These are phyloP conservation scores for Penelope pileata DNA, from an alignment of 2,113 vertebrate genomes.

Conservation along the genomic window DNA sequence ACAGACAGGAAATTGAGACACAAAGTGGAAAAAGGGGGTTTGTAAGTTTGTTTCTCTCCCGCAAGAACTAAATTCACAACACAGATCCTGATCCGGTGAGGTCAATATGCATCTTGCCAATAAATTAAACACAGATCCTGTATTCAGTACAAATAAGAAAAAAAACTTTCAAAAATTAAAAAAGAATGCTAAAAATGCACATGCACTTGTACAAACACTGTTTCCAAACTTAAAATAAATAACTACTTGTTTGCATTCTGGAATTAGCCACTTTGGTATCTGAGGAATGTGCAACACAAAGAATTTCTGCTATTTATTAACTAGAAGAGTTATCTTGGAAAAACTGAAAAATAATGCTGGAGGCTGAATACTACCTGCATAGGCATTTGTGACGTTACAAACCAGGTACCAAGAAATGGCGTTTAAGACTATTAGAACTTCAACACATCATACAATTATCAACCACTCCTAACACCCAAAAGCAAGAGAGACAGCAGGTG, in stretches of 20 bases:
- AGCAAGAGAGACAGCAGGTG: neutral
- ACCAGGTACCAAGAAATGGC: neutral
- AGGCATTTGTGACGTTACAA: neutral
- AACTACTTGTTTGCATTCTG: slow-evolving; percentile 29
- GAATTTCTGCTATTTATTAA: slow-evolving; percentile 54
- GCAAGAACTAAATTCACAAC: neutral
- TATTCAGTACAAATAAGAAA: neutral
- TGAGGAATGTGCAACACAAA: slow-evolving; percentile 24
- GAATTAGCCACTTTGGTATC: slow-evolving; percentile 32
- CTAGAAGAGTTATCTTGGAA: neutral
- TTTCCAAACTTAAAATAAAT: slow-evolving; percentile 44
- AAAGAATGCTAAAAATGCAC: slow-evolving; percentile 1
- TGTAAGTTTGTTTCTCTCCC: neutral
- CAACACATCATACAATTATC: neutral
- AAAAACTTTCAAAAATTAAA: neutral
- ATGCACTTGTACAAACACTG: slow-evolving; percentile 18
- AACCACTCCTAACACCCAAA: neutral
- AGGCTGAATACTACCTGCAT: neutral
- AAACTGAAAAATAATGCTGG: neutral
- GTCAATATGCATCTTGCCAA: slow-evolving; percentile 2
- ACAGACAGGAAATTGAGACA: neutral
- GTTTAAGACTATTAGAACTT: neutral
- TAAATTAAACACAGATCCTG: neutral
- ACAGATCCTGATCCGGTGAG: neutral
- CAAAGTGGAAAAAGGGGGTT: neutral